These are phyloP conservation scores for Carcharodon carcharias DNA, from an alignment of 2,797 vertebrate genomes.

Conservation along the genomic window DNA sequence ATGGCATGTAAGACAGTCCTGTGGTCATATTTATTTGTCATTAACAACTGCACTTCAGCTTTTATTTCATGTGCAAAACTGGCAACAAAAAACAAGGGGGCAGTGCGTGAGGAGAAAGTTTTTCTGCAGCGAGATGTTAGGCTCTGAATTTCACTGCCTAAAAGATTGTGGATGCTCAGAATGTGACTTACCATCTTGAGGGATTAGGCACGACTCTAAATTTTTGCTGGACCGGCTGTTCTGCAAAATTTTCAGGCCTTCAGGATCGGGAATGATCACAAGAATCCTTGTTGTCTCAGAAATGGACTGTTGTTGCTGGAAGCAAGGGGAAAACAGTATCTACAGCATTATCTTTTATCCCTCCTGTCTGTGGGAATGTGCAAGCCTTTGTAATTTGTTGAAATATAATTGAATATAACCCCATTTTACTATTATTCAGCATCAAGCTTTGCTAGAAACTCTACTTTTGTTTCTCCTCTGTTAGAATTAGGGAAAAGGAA, in stretches of 20 bases:
- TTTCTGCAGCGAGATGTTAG: neutral
- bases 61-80: neutral
- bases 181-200: neutral
- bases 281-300: neutral
- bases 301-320: neutral
- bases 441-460: neutral
- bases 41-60: neutral
- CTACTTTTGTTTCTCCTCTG: too few relatives aligned
- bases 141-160: neutral
- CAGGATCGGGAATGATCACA: neutral
- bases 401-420: neutral
- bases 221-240: neutral
- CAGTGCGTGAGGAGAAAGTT: neutral
- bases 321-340: neutral
- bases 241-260: neutral
- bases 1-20: neutral
- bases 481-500: neutral
- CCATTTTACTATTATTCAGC: too few relatives aligned
- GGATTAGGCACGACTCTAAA: neutral
- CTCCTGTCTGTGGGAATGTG: neutral
- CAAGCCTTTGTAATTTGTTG: neutral
- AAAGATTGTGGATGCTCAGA: neutral
- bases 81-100: neutral
- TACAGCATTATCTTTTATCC: neutral
- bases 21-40: neutral